phyloP scores from a whole-genome alignment of 2,888 invertebrate species.

The Patella pellucida region DNA sequence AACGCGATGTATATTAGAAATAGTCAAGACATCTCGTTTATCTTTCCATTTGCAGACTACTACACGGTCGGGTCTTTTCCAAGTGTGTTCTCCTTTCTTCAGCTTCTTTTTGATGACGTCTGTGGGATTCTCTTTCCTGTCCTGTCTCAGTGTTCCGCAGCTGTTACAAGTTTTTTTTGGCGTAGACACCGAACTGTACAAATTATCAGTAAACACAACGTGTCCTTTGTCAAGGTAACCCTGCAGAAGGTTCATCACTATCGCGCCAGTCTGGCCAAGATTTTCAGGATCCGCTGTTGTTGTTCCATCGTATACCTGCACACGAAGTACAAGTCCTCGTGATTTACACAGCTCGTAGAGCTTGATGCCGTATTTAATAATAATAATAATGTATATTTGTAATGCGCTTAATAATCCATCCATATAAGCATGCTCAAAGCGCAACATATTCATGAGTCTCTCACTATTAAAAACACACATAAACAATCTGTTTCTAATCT shows the following conservation, averaged over 20 bases:
- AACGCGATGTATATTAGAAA: conserved; percentile 26
- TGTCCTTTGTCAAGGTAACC: conserved; percentile 25
- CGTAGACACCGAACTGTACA: conserved; percentile 26
- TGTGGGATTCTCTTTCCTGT: conserved; percentile 27
- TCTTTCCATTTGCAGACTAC: conserved; percentile 31
- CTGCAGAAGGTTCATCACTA: conserved; percentile 17
- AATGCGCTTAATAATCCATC: too few species aligned
- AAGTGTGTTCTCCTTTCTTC: conserved; percentile 27
- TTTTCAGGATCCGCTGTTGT: neutral
- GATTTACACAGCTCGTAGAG: conserved; percentile 23
- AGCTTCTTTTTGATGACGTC: conserved; percentile 29
- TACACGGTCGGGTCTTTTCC: conserved; percentile 22
- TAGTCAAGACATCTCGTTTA: conserved; percentile 29
- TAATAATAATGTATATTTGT: too few species aligned
- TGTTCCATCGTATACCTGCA: conserved; percentile 16
- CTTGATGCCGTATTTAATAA: conserved; percentile 27
- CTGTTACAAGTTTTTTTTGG: conserved; percentile 16
- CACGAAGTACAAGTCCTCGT: conserved; percentile 18
- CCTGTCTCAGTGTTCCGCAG: conserved; percentile 25
- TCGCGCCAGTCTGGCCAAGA: conserved; percentile 22
- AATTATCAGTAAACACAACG: conserved; percentile 24
- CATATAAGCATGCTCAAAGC: too few species aligned
- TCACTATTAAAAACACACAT: too few species aligned
- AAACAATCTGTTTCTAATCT: too few species aligned
- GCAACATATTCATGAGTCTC: too few species aligned